These are phyloP conservation scores for Ara ararauna DNA, from an alignment of 2,797 vertebrate genomes.

Conservation along the genomic window DNA sequence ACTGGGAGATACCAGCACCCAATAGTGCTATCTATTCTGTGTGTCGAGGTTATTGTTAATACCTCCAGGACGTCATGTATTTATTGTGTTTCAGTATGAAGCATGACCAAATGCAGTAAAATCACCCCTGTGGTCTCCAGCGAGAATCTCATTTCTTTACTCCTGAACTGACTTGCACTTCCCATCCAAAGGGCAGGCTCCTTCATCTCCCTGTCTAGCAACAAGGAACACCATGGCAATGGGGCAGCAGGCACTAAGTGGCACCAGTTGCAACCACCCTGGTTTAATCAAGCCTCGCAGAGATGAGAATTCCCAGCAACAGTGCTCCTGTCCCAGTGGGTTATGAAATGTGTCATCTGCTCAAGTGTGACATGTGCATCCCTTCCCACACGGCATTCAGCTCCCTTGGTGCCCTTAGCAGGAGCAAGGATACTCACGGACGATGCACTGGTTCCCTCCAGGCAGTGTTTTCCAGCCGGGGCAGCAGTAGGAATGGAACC, in stretches of 20 bases:
- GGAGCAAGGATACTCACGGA: slow-evolving; percentile 87
- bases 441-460: slow-evolving; percentile 97
- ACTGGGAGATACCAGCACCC: not conserved
- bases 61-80: not conserved
- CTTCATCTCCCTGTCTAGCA: not conserved
- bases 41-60: not conserved
- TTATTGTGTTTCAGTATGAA: not conserved
- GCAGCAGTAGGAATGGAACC: slow-evolving; percentile 98
- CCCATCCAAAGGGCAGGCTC: not conserved
- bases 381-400: not conserved
- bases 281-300: not conserved
- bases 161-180: not conserved
- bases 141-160: not conserved
- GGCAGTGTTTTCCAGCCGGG: slow-evolving; percentile 98
- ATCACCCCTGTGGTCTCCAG: not conserved
- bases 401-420: not conserved
- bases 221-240: not conserved
- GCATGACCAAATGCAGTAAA: not conserved
- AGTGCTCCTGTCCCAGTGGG: not conserved
- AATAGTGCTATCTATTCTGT: not conserved
- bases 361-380: not conserved
- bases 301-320: not conserved
- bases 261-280: not conserved
- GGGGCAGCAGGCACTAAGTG: not conserved
- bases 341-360: not conserved